These are phyloP conservation scores for Manis javanica DNA, from an alignment of 2,797 vertebrate genomes.

Conservation along the genomic window DNA sequence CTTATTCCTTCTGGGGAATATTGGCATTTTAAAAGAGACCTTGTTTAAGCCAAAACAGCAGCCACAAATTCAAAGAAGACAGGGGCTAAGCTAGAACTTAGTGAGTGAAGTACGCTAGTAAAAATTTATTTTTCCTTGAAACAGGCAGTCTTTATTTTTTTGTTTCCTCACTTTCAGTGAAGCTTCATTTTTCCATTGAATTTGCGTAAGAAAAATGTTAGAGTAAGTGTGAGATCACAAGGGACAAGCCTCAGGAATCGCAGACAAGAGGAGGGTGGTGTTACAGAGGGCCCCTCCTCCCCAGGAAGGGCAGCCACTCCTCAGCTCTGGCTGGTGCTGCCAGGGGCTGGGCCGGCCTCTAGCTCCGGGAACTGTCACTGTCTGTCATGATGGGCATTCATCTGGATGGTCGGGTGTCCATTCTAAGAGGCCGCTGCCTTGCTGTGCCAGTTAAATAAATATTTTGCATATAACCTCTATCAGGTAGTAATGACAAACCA, in stretches of 20 bases:
- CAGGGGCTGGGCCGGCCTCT: background rate
- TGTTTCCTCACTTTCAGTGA: background rate
- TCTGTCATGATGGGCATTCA: background rate
- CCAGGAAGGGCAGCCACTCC: background rate
- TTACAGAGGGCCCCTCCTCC: fast-evolving
- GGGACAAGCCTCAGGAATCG: too few relatives aligned
- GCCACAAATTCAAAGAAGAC: background rate
- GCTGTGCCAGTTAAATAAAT: background rate
- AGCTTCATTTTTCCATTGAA: background rate
- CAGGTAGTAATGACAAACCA: background rate
- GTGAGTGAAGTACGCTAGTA: background rate
- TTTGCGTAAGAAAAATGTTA: background rate
- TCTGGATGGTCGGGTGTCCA: background rate
- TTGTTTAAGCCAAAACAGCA: background rate
- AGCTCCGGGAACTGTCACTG: background rate
- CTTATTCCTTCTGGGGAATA: background rate
- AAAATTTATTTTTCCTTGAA: background rate
- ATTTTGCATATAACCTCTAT: background rate
- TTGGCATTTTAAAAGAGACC: background rate
- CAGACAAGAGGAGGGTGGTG: background rate
- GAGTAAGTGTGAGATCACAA: background rate
- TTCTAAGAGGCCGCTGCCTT: background rate
- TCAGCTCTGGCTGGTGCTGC: background rate
- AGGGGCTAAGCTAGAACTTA: background rate
- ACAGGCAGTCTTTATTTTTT: background rate